Evolutionary conservation across 1,140 invertebrate genomes (phyloP), one percentile per base, ranked within the genome.

Genomic region (Chrysopa pallens): DNA sequence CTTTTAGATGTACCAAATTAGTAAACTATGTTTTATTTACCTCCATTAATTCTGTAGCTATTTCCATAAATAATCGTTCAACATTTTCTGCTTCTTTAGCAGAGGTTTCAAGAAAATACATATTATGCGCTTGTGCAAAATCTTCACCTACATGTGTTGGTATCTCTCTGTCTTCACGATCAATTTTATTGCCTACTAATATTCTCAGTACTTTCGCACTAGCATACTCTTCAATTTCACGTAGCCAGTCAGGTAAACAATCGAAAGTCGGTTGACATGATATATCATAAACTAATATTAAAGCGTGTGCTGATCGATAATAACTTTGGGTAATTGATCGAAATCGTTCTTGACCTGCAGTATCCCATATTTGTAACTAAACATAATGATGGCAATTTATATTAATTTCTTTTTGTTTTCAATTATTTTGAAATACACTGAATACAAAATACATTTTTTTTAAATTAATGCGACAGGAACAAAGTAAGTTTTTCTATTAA

Each of bases 11-110:
- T n/a, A n/a, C n/a, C n/a, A n/a, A n/a, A n/a, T n/a, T n/a, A n/a
- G n/a, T n/a, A n/a, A n/a, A n/a, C n/a, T n/a, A n/a, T n/a, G n/a
- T n/a, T 4, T 12, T 33, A 33, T 36, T 63, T 70, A 81, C 69
- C 74, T 89, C 84, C 74, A 89, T 89, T 14, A 91, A 67, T 65
- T 89, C 87, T 36, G 86, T 82, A 43, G 91, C 91, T 53, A 96
- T 95, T 63, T 94, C 88, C 73, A 89, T 83, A 64, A 96, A 96
- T 41, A 96, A 67, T 63, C 87, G 80, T 64, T 98, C 93, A 27
- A 98, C 93, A 69, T 97, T 97, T 52, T 93, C 89, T 28, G 91
- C 88, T 65, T 96, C 90, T 67, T 97, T 96, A 9, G 94, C 93
- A 28, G 92, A 97, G 17, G 94, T 97, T 71, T 98, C 94, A 58